These are phyloP conservation scores for Dolichallabes microphthalmus DNA, from an alignment of 2,113 vertebrate species.

Conservation along the genomic window DNA sequence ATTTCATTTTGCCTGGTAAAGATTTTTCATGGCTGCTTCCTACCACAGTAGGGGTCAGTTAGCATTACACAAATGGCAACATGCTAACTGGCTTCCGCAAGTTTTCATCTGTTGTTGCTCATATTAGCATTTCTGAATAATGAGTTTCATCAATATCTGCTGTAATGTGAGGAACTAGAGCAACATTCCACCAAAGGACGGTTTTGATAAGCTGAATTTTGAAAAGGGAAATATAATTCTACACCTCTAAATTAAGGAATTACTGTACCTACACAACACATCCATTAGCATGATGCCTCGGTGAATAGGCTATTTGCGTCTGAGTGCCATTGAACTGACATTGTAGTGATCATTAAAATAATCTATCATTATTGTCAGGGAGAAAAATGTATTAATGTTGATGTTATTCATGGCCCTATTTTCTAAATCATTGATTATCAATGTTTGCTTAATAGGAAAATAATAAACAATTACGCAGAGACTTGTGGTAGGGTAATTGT, in stretches of 20 bases:
- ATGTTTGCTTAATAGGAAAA: conserved; percentile 99
- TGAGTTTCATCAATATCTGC: background rate
- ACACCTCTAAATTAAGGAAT: conserved; percentile 13
- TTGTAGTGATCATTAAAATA: conserved; percentile 92
- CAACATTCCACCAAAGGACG: background rate
- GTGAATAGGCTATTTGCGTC: conserved; percentile 37
- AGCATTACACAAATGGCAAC: conserved; percentile 14
- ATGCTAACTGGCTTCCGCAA: background rate
- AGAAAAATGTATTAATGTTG: conserved; percentile 93
- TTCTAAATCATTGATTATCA: conserved; percentile 95
- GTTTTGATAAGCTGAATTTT: background rate
- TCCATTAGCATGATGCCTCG: conserved; percentile 15
- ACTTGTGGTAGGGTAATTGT: conserved; percentile 92
- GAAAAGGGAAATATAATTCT: conserved; percentile 1
- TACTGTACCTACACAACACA: conserved; percentile 3
- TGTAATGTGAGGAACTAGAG: background rate
- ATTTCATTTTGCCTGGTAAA: conserved; percentile 29
- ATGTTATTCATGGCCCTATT: conserved; percentile 91
- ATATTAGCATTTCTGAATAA: conserved; percentile 12
- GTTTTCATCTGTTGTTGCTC: conserved; percentile 10
- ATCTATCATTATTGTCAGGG: conserved; percentile 83
- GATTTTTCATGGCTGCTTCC: conserved; percentile 40
- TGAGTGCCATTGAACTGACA: conserved; percentile 91
- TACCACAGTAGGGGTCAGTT: conserved; percentile 21
- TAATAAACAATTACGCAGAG: conserved; percentile 99